Base-by-base conservation (phyloP, 2,888 invertebrate species). In the Hesperia comma region DNA sequence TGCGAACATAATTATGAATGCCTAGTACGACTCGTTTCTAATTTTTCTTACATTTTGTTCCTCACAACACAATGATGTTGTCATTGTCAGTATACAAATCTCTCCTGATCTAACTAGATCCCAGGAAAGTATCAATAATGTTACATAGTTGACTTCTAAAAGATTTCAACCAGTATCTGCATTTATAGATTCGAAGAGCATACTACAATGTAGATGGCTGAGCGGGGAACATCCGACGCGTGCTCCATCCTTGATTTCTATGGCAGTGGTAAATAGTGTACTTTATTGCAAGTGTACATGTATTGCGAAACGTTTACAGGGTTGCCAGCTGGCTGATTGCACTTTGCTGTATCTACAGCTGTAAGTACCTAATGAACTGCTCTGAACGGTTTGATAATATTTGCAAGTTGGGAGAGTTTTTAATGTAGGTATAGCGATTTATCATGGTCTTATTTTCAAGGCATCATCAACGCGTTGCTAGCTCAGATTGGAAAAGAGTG, bases 221-320 rank as follows among this genome's bases (percentile, higher is more conserved):
- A 1, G 51, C 14, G 19, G 53, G 21, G 53, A 53, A 32, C 26
- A 53, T 53, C n/a, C 26, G 53, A 26, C 32, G 53, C n/a, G 26
- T 26, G 19, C n/a, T 53, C 14, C n/a, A 21, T 32, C 14, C n/a
- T 32, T 26, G 26, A 53, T 53, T 53, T 53, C 32, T 53, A 53
- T 53, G 32, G 53, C n/a, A 26, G 21, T 53, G 53, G 53, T 26
- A 53, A 53, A 32, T 70, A 77, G 77, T 79, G 80, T 82, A 85
- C 80, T 83, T 84, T 85, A 84, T 81, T 77, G 77, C 77, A 74
- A 49, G 8, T 49, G 19, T 49, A 49, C 19, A 19, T 49, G 19
- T 49, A 19, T 19, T 49, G 49, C 19, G 49, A 19, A 10, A 17
- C 49, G 10, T 1, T 49, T 49, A 12, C 4, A 49, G 49, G 49